Conservation (phyloP, 2,113 vertebrate species). For the Toxotes chatareus region DNA sequence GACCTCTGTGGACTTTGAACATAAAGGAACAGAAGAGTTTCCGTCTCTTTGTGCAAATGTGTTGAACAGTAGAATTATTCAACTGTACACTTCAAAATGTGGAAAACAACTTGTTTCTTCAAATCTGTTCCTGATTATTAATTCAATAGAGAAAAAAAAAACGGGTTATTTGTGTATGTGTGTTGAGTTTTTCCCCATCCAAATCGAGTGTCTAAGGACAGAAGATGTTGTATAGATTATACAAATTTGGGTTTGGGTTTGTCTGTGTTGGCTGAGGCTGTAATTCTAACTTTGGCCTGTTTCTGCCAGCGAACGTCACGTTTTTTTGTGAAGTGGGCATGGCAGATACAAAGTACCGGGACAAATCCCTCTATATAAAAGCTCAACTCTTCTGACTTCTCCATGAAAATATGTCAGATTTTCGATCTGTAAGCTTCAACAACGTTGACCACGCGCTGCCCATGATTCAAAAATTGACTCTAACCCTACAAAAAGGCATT, state of each 20-base stretch:
- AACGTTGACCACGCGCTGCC: not conserved
- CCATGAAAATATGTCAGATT: not conserved
- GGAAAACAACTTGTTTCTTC: not conserved
- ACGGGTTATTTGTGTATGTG: not conserved
- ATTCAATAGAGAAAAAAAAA: not conserved
- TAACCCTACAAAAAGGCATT: not conserved
- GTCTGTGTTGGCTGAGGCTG: too few relatives aligned
- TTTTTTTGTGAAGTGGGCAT: not conserved
- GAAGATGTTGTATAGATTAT: not conserved
- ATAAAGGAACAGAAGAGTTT: not conserved
- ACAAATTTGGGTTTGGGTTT: not conserved
- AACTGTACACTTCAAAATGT: not conserved
- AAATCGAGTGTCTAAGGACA: not conserved
- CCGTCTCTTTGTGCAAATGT: not conserved
- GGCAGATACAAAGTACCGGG: not conserved
- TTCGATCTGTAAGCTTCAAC: not conserved
- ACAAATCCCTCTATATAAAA: not conserved
- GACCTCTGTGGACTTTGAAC: slow-evolving; percentile 18
- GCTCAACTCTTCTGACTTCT: not conserved
- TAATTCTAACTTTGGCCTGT: not conserved
- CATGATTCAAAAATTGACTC: not conserved
- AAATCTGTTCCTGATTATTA: not conserved
- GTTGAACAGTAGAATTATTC: not conserved
- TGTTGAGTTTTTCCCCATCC: not conserved
- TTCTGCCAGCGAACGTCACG: not conserved